phyloP scores from a whole-genome alignment of 2,797 vertebrate species.

The Acrossocheilus wenchowensis region DNA sequence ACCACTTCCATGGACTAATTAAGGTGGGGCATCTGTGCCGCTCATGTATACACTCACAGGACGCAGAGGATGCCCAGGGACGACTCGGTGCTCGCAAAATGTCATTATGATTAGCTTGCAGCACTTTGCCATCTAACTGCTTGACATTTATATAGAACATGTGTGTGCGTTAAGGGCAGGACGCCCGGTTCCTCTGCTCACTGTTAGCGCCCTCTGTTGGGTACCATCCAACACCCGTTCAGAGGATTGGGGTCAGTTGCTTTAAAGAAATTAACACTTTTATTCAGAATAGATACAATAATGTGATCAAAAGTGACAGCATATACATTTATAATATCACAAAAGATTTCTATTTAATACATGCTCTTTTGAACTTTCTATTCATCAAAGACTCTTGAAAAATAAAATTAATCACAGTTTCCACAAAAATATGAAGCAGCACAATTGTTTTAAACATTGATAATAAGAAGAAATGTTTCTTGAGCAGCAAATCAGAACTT shows the following conservation, averaged over 20 bases:
- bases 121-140: slow-evolving; percentile 49
- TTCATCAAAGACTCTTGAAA: not conserved
- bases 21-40: slow-evolving; percentile 50
- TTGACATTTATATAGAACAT: slow-evolving; percentile 57
- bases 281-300: not conserved
- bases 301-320: not conserved
- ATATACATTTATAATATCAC: not conserved
- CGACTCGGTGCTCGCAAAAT: slow-evolving; percentile 54
- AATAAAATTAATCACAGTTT: not conserved
- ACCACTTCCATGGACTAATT: slow-evolving; percentile 58
- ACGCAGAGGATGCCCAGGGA: slow-evolving; percentile 18
- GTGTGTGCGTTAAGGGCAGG: slow-evolving; percentile 25
- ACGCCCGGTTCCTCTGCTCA: not conserved
- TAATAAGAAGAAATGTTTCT: not conserved
- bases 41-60: not conserved
- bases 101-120: slow-evolving; percentile 58
- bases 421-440: not conserved
- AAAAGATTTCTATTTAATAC: not conserved
- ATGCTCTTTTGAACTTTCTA: not conserved
- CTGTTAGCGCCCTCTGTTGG: slow-evolving; percentile 47
- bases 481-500: not conserved
- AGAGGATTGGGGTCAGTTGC: not conserved
- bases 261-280: not conserved
- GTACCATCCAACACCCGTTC: not conserved
- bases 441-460: not conserved